These are phyloP conservation scores for Lepilemur ruficaudatus DNA, from an alignment of 2,797 vertebrate genomes.

Conservation along the genomic window DNA sequence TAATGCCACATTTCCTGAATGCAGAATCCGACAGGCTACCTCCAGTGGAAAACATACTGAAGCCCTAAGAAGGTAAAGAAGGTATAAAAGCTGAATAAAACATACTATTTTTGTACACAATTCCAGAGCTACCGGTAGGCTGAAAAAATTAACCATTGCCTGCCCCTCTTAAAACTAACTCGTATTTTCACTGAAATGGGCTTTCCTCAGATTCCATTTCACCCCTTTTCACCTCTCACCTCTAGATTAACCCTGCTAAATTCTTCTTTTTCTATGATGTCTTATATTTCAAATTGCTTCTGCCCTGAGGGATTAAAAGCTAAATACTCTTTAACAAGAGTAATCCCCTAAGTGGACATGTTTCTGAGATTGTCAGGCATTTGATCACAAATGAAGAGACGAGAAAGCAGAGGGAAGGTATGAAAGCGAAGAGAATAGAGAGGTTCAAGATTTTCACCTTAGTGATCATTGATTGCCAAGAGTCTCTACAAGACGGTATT, in stretches of 20 bases:
- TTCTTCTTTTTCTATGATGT: conserved; percentile 71
- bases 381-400: conserved; percentile 57
- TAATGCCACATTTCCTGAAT: background rate
- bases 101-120: background rate
- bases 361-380: conserved; percentile 65
- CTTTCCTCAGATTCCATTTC: conserved; percentile 66
- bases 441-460: conserved; percentile 52
- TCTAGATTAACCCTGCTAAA: conserved; percentile 68
- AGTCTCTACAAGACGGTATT: background rate
- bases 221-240: conserved; percentile 63
- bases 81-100: background rate
- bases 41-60: background rate
- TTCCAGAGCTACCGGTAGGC: background rate
- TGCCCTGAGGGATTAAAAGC: conserved; percentile 65
- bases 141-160: background rate
- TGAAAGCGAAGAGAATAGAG: background rate
- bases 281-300: conserved; percentile 76
- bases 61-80: background rate
- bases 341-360: conserved; percentile 69
- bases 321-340: conserved; percentile 65
- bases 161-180: background rate
- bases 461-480: conserved; percentile 30
- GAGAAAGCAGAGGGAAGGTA: background rate
- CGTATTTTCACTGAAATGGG: conserved; percentile 23
- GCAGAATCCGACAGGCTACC: background rate